These are phyloP conservation scores for Euura saliciscinereae DNA, from an alignment of 1,140 invertebrate genomes.

Conservation along the genomic window DNA sequence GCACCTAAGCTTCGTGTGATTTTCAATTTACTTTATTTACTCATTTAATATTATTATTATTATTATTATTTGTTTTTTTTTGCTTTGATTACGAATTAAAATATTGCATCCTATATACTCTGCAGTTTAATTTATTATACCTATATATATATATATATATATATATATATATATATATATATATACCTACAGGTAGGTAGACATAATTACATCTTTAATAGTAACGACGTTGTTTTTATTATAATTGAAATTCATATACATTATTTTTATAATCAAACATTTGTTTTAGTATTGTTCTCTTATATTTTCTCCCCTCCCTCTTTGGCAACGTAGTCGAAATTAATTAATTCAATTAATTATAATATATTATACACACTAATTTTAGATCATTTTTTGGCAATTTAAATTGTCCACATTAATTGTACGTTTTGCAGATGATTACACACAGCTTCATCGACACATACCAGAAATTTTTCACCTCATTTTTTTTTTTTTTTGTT, in stretches of 20 bases:
- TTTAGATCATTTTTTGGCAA: too few relatives aligned
- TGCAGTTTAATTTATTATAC: neutral
- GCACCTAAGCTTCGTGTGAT: neutral
- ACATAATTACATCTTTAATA: constrained; percentile 4
- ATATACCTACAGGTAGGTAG: neutral
- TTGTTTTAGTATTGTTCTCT: too few relatives aligned
- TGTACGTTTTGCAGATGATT: neutral
- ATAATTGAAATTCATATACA: neutral
- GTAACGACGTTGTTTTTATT: neutral
- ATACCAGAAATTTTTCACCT: neutral
- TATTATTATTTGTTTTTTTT: neutral
- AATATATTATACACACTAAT: neutral
- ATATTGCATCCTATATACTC: neutral
- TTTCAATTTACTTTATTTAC: neutral
- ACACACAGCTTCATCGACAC: neutral
- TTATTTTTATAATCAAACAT: neutral
- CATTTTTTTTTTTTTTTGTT: neutral
- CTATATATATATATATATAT: too few relatives aligned
- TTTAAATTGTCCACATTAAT: neutral
- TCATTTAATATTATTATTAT: neutral
- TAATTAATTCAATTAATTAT: neutral
- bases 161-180: too few relatives aligned
- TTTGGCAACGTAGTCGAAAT: neutral
- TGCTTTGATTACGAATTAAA: neutral
- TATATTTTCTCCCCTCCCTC: neutral